Conservation (phyloP, 1,140 invertebrate species). For the Drosophila repleta region DNA sequence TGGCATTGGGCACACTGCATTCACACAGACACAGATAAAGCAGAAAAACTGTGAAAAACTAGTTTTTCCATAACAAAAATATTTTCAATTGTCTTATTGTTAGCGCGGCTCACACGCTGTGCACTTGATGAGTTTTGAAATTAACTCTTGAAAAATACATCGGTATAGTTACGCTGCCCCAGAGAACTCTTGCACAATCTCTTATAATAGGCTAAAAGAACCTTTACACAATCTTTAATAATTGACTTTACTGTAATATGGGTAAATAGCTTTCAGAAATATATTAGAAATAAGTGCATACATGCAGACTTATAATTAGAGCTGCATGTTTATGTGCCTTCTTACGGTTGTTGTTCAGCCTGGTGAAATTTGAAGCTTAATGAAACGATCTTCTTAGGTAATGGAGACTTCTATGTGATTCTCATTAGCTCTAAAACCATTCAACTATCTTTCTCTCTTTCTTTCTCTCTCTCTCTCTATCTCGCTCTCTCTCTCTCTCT, state of each 20-base stretch:
- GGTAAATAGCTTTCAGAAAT: no score
- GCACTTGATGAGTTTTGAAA: slow-evolving; percentile 14
- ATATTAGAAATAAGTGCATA: no score
- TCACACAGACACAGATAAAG: slow-evolving; percentile 5
- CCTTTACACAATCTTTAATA: slow-evolving; percentile 11
- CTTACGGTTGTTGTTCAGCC: no score
- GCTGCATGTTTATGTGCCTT: no score
- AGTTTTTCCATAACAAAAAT: slow-evolving; percentile 30
- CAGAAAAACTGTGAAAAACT: slow-evolving; percentile 20
- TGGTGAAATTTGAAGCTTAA: no score
- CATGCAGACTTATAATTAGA: no score
- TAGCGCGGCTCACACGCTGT: slow-evolving; percentile 27
- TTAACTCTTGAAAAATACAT: slow-evolving; percentile 4
- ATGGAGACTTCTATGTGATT: no score
- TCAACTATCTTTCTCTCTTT: no score
- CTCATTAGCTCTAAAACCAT: no score
- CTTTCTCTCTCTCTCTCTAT: no score
- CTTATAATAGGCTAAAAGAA: background rate
- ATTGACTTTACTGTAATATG: background rate
- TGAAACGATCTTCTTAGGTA: no score
- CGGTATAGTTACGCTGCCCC: background rate
- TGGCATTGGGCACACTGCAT: slow-evolving; percentile 11
- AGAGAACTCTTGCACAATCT: slow-evolving; percentile 6
- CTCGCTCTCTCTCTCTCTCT: no score
- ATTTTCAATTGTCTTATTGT: slow-evolving; percentile 40